Conservation (phyloP, 2,113 vertebrate genomes). For the Rhinoptilus africanus region DNA sequence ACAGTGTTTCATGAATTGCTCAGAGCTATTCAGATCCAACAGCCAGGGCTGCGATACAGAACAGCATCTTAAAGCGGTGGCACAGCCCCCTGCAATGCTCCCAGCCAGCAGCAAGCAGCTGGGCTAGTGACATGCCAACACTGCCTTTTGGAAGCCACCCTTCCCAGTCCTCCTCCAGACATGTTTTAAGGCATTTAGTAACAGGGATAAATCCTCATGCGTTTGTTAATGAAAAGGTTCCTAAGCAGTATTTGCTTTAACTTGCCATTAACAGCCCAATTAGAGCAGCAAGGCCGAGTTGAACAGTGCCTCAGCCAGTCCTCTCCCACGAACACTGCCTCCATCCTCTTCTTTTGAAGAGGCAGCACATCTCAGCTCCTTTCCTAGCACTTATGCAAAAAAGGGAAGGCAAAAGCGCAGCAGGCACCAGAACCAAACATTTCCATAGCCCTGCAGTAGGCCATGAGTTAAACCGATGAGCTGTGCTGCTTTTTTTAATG, state of each 20-base stretch:
- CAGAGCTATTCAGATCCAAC: neutral
- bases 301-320: neutral
- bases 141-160: slow-evolving; percentile 9
- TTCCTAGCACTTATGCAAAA: neutral
- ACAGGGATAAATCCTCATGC: neutral
- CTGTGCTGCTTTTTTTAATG: neutral
- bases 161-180: neutral
- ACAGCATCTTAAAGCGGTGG: neutral
- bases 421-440: neutral
- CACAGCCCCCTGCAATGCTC: neutral
- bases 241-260: neutral
- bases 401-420: neutral
- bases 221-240: neutral
- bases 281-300: neutral
- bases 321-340: neutral
- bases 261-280: neutral
- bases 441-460: neutral
- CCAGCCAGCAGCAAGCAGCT: neutral
- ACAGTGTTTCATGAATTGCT: neutral
- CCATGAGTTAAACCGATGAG: neutral
- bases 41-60: neutral
- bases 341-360: neutral
- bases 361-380: neutral
- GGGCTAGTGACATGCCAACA: neutral
- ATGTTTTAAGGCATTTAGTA: neutral